A percentile compares a stretch with the other conserved stretches of the same genome.
Evolutionary conservation across 64 coral and sea anemone genomes (phyloP).

Genomic region (Stichodactyla helianthus): DNA sequence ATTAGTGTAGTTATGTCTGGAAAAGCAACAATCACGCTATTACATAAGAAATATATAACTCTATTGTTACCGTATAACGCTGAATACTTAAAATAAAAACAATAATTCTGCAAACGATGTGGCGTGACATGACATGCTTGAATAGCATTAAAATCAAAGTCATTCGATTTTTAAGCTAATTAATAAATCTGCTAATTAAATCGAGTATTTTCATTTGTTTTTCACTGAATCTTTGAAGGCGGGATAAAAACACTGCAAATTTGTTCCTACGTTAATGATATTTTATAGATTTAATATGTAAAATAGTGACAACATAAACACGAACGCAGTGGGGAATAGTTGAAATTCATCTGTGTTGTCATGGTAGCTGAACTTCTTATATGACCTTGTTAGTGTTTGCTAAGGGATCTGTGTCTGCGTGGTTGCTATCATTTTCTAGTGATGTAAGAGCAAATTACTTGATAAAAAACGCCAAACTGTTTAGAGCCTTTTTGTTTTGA

Average conservation of each 20-base stretch:
- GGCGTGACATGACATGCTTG: neutral
- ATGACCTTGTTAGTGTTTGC: neutral
- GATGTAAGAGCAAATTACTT: neutral
- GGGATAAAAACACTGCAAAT: neutral
- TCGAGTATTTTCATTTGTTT: neutral
- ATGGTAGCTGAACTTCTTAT: neutral
- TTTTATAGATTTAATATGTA: neutral
- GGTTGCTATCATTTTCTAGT: neutral
- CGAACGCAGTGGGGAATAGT: neutral
- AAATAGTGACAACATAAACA: neutral
- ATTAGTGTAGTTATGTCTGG: neutral
- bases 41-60: neutral
- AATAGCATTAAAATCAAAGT: neutral
- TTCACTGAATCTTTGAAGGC: neutral
- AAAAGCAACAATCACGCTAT: neutral
- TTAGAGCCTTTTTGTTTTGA: neutral
- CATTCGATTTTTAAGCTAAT: neutral
- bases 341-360: neutral
- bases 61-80: neutral
- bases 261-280: neutral
- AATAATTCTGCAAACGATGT: neutral
- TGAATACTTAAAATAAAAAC: neutral
- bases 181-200: neutral
- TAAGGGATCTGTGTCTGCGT: neutral
- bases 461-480: neutral